Conservation (phyloP, 2,113 vertebrate species). For the Larimichthys crocea region DNA sequence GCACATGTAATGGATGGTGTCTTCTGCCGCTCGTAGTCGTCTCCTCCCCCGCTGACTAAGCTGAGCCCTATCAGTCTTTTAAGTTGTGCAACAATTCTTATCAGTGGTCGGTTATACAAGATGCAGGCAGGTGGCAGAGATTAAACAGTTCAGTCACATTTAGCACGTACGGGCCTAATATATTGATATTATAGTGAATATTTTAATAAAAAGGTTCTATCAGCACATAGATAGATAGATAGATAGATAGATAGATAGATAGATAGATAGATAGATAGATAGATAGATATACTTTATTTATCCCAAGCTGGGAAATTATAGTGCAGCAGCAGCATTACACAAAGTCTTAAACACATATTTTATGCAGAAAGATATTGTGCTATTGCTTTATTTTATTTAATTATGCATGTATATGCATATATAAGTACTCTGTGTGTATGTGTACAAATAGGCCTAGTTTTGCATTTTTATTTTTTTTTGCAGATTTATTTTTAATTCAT, state of each 20-base stretch:
- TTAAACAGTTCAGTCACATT: conserved; percentile 17
- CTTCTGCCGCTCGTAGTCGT: neutral
- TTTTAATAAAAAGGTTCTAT: neutral
- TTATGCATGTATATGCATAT: no score
- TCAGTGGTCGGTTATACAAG: conserved; percentile 32
- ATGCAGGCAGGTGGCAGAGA: conserved; percentile 4
- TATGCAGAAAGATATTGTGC: neutral
- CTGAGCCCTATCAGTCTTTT: conserved; percentile 4
- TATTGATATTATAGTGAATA: neutral
- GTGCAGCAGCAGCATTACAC: no score
- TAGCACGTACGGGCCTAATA: neutral
- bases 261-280: no score
- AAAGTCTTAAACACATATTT: no score
- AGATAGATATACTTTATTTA: no score
- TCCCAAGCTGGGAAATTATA: no score
- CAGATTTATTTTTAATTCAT: no score
- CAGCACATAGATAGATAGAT: no score
- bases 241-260: no score
- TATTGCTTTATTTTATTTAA: neutral
- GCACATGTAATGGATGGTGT: neutral
- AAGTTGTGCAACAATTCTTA: conserved; percentile 60
- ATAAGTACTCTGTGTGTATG: no score
- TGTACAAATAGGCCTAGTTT: no score
- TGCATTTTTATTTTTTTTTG: no score
- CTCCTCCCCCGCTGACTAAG: neutral